Percentiles rank a stretch among this genome's conserved stretches.
phyloP scores from a whole-genome alignment of 2,797 vertebrate genomes.

The Poecilia wingei region DNA sequence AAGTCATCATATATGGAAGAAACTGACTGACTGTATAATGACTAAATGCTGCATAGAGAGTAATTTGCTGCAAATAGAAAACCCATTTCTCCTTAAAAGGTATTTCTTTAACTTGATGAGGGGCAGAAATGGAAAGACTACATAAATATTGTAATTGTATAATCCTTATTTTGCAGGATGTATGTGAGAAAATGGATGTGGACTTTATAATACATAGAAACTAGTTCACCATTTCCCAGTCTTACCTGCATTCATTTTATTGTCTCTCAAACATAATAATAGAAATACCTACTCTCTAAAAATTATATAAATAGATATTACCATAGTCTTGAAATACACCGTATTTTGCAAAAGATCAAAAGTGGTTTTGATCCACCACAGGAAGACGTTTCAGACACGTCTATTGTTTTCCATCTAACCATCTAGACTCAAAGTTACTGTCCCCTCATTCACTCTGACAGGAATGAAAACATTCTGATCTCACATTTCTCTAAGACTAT shows the following conservation, averaged over 20 bases:
- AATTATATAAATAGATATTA: background rate
- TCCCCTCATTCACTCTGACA: constrained; percentile 9
- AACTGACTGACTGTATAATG: background rate
- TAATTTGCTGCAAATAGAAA: background rate
- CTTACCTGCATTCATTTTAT: background rate
- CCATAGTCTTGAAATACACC: background rate
- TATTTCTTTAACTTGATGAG: background rate
- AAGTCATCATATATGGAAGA: background rate
- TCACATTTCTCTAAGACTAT: constrained; percentile 31
- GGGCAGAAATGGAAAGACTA: background rate
- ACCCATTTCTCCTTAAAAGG: background rate
- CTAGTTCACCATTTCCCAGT: background rate
- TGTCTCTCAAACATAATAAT: background rate
- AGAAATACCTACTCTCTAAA: background rate
- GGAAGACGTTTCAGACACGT: background rate
- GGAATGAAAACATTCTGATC: constrained; percentile 34
- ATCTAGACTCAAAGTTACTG: constrained; percentile 10
- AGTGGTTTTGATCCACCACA: background rate
- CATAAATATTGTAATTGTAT: background rate
- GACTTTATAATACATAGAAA: background rate
- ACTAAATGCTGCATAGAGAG: background rate
- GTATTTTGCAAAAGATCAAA: background rate
- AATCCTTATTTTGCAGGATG: background rate
- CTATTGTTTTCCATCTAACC: constrained; percentile 4
- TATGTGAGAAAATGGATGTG: background rate